phyloP scores from a whole-genome alignment of 2,113 vertebrate genomes.

The Epinephelus cyanopodus region DNA sequence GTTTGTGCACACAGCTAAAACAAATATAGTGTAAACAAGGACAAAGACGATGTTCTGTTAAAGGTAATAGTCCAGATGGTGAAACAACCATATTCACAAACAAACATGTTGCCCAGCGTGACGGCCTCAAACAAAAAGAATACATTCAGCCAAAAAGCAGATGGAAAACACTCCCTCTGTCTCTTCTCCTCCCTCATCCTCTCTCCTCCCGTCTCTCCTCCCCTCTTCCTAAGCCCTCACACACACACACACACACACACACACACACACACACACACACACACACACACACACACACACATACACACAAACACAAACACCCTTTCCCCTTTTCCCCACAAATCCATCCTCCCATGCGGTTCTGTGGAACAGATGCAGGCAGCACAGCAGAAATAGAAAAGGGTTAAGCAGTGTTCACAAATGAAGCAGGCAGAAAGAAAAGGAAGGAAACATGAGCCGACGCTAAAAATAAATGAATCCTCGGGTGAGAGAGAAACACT shows the following conservation, averaged over 20 bases:
- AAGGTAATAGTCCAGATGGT: slow-evolving; percentile 74
- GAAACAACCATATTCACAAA: slow-evolving; percentile 67
- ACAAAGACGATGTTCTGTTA: slow-evolving; percentile 65
- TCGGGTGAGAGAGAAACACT: slow-evolving; percentile 70
- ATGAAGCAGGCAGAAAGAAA: slow-evolving; percentile 54
- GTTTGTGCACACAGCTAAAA: slow-evolving; percentile 24
- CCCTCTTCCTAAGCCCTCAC: slow-evolving; percentile 32
- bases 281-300: slow-evolving; percentile 11
- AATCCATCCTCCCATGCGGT: slow-evolving; percentile 60
- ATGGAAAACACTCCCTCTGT: slow-evolving; percentile 79
- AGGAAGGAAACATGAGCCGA: slow-evolving; percentile 62
- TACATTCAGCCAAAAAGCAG: slow-evolving; percentile 76
- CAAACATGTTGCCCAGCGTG: slow-evolving; percentile 70
- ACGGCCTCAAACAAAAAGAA: slow-evolving; percentile 74
- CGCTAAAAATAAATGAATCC: slow-evolving; percentile 79
- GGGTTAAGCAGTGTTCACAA: slow-evolving; percentile 60
- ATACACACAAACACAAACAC: slow-evolving; percentile 6
- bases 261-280: slow-evolving; percentile 16
- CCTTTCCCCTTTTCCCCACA: slow-evolving; percentile 44
- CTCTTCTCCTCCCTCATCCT: slow-evolving; percentile 68
- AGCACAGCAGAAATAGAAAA: slow-evolving; percentile 58
- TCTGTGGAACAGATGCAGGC: slow-evolving; percentile 71
- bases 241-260: slow-evolving; percentile 7
- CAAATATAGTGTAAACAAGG: slow-evolving; percentile 52
- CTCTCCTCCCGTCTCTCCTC: slow-evolving; percentile 58